Conservation (phyloP, 2,113 vertebrate genomes). For the Saccopteryx leptura region DNA sequence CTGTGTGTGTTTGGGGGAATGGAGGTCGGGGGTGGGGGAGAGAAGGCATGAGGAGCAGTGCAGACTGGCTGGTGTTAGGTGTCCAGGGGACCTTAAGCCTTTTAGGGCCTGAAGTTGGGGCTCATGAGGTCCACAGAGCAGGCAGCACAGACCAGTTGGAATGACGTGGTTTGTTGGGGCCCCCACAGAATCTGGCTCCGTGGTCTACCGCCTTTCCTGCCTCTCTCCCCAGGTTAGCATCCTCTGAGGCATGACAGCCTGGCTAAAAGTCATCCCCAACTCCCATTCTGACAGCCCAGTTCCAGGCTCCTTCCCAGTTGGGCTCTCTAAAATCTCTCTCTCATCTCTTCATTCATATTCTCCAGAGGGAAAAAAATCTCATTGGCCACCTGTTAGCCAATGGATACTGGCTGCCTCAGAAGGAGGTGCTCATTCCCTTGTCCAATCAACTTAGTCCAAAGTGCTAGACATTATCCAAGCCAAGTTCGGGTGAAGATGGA, state of each 20-base stretch:
- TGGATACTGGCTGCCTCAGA: not conserved
- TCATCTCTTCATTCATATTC: not conserved
- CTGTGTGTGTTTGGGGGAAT: not conserved
- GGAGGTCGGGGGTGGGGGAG: not conserved
- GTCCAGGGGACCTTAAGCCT: not conserved
- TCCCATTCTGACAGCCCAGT: not conserved
- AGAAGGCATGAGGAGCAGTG: not conserved
- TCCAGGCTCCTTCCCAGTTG: not conserved
- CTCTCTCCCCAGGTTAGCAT: not conserved
- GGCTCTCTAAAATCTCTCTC: not conserved
- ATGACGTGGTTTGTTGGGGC: not conserved
- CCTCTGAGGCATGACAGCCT: not conserved
- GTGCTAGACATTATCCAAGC: not conserved
- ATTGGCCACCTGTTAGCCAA: conserved; percentile 25
- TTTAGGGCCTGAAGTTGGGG: not conserved
- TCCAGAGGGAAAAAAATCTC: not conserved
- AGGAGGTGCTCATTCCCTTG: not conserved
- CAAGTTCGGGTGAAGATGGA: not conserved
- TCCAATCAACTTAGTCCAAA: conserved; percentile 29
- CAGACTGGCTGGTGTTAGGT: not conserved
- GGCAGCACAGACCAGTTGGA: not conserved
- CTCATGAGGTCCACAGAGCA: not conserved
- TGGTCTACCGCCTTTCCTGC: not conserved
- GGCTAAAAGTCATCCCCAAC: not conserved
- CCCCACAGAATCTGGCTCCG: not conserved